Evolutionary conservation across 2,888 invertebrate species (phyloP).

Genomic region (Aporophyla lueneburgensis): DNA sequence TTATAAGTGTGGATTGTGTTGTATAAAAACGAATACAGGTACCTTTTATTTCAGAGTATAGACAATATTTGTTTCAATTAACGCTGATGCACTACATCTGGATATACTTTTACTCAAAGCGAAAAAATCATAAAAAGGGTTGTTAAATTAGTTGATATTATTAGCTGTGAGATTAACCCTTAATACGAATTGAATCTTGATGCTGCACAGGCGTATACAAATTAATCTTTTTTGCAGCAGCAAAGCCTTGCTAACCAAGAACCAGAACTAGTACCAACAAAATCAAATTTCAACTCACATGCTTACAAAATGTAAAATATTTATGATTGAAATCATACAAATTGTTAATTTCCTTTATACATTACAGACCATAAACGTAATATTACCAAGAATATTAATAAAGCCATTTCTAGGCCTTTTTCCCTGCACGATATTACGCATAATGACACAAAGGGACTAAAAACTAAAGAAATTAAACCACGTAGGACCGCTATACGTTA

Average conservation of each 20-base stretch:
- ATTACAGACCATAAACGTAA: constrained; percentile 14
- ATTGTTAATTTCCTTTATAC: constrained; percentile 36
- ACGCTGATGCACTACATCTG: neutral
- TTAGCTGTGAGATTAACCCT: neutral
- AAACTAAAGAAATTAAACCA: constrained; percentile 57
- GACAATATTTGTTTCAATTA: neutral
- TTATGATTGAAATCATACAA: constrained; percentile 16
- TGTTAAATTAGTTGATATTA: neutral
- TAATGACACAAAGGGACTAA: constrained; percentile 45
- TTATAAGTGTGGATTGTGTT: no score
- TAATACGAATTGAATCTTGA: neutral
- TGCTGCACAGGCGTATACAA: neutral
- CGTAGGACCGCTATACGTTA: constrained; percentile 54
- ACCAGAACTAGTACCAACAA: neutral
- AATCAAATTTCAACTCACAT: neutral
- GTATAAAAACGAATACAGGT: no score
- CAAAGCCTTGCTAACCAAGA: neutral
- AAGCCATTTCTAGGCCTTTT: constrained; percentile 30
- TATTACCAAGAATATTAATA: constrained; percentile 4
- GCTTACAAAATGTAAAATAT: neutral
- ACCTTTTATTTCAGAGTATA: no score
- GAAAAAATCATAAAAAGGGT: neutral
- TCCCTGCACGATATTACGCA: constrained; percentile 34
- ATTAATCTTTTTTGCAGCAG: neutral
- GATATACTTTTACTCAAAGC: neutral